Base-by-base conservation (phyloP, 2,888 invertebrate genomes). In the Amorpha juglandis region DNA sequence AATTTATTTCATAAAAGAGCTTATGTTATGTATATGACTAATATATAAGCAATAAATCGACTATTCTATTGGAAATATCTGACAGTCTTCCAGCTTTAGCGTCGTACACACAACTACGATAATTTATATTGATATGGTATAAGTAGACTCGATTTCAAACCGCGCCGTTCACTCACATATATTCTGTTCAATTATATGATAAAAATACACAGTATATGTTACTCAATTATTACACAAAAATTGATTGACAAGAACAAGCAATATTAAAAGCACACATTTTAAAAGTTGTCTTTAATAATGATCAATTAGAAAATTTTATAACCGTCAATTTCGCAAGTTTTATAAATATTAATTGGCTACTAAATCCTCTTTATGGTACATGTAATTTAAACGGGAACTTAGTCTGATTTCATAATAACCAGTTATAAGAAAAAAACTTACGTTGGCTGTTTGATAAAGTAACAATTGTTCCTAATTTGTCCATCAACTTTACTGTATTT, bases 131-230 rank as follows among this genome's bases (percentile, higher is more conserved):
- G 53, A 53, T 14, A 35, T 33, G 35, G 3, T 14, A 0, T 0
- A 7, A 53, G 33, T 35, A n/a, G 14, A 53, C 35, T 53, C n/a
- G 4, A 27, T n/a, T 35, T 33, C 35, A 53, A n/a, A 33, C 6
- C 53, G 53, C 1, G 45, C 33, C 53, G n/a, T 53, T 53, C 53
- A 53, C 53, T 53, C n/a, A 53, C 33, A 53, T 53, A 53, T n/a
- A 33, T n/a, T 14, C 27, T 33, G 27, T 27, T 6, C 52, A 52
- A 52, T 27, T 27, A 52, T 52, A 21, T 52, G 27, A 19, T 19
- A 52, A 11, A 27, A 21, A 52, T 52, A 21, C 27, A 33, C 52
- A 3, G 12, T 27, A 52, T 6, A 27, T 27, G 27, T 27, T 6
- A 27, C 27, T 14, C 21, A 21, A 27, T 27, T 14, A 21, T 12